phyloP scores from a whole-genome alignment of 2,888 invertebrate species.

The Aphrophora alni region DNA sequence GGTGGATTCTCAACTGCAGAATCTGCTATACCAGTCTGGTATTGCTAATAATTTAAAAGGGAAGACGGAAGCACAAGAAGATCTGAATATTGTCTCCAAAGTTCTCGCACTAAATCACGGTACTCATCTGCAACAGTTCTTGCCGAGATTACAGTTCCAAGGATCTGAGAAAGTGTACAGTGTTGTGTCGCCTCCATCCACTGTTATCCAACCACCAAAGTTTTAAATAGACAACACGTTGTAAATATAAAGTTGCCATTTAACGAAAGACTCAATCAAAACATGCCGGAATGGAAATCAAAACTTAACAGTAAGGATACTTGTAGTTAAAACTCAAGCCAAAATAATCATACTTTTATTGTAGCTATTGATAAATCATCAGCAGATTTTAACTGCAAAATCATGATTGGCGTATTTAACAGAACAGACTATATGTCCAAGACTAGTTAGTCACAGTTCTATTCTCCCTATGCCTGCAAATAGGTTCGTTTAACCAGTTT shows the following conservation, averaged over 20 bases:
- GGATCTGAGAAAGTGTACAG: constrained; percentile 26
- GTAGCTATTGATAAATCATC: not conserved
- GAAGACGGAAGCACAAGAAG: constrained; percentile 67
- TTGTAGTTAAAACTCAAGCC: not conserved
- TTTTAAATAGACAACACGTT: constrained; percentile 7
- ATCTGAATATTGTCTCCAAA: constrained; percentile 81
- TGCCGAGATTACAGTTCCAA: constrained; percentile 23
- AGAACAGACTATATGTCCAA: too few relatives aligned
- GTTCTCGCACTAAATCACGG: constrained; percentile 81
- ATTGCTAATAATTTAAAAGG: constrained; percentile 60
- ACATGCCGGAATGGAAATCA: not conserved
- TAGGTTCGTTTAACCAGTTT: too few relatives aligned
- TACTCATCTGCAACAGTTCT: constrained; percentile 54
- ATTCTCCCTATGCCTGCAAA: too few relatives aligned
- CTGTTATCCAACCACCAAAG: constrained; percentile 37
- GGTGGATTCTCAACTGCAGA: constrained; percentile 68
- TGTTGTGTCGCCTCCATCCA: constrained; percentile 33
- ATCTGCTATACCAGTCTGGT: constrained; percentile 70
- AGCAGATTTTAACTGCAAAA: not conserved
- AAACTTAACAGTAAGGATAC: not conserved
- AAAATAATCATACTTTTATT: not conserved
- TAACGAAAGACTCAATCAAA: not conserved
- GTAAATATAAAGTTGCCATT: not conserved
- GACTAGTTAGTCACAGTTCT: too few relatives aligned
- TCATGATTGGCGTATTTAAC: too few relatives aligned